Percentiles rank a stretch among this genome's conserved stretches.
Evolutionary conservation across 1,140 invertebrate genomes (phyloP).

Genomic region (Drosophila virilis): DNA sequence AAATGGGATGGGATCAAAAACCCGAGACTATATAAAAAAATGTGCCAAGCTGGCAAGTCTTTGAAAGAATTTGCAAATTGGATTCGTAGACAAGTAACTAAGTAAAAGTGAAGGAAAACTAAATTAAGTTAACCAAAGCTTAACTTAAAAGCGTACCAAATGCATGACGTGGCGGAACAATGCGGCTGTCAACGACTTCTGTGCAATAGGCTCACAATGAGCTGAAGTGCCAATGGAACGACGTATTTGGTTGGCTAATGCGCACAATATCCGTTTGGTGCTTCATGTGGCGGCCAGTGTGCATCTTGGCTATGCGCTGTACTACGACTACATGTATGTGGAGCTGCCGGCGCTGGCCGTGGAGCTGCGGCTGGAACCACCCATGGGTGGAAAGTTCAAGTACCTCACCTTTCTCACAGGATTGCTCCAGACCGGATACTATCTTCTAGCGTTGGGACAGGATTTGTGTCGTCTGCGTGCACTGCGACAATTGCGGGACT

Average conservation of each 20-base stretch:
- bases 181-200: neutral
- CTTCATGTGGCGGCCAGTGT: slow-evolving; percentile 87
- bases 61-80: too few species aligned
- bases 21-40: too few species aligned
- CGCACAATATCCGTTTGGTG: slow-evolving; percentile 41
- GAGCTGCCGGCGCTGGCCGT: slow-evolving; percentile 87
- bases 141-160: too few species aligned
- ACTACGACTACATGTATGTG: slow-evolving; percentile 88
- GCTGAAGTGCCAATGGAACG: neutral
- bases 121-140: too few species aligned
- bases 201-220: too few species aligned
- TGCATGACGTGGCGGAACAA: too few species aligned
- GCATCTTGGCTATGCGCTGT: slow-evolving; percentile 89
- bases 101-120: too few species aligned
- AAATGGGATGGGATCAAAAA: too few species aligned
- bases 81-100: too few species aligned
- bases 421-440: slow-evolving; percentile 90
- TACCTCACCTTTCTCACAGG: slow-evolving; percentile 93
- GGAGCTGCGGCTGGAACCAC: slow-evolving; percentile 80
- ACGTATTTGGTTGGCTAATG: neutral
- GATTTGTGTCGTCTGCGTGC: slow-evolving; percentile 88
- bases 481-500: slow-evolving; percentile 89
- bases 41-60: too few species aligned
- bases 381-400: slow-evolving; percentile 91
- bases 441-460: slow-evolving; percentile 88